Evolutionary conservation across 2,113 vertebrate genomes (phyloP).

Genomic region (Gallinago paraguaiae): DNA sequence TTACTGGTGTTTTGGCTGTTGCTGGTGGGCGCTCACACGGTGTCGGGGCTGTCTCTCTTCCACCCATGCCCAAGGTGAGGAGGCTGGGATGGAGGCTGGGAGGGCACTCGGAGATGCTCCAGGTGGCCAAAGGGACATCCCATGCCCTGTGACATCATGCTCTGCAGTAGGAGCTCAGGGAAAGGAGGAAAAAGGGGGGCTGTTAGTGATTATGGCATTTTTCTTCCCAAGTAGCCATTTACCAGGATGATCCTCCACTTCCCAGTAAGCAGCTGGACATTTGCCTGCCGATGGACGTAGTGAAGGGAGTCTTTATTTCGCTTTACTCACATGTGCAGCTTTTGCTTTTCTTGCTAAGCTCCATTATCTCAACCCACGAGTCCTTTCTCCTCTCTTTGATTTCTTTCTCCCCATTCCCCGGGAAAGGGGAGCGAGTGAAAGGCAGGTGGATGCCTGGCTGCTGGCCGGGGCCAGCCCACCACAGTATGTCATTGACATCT

Average conservation of each 20-base stretch:
- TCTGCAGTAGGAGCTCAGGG: neutral
- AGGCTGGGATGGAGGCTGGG: neutral
- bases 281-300: neutral
- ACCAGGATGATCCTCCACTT: neutral
- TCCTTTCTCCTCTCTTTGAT: neutral
- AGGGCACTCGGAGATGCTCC: neutral
- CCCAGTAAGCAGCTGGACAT: neutral
- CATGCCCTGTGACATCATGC: fast-evolving
- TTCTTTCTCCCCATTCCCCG: neutral
- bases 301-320: neutral
- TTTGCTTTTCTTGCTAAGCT: neutral
- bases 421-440: neutral
- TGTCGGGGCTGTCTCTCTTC: fast-evolving
- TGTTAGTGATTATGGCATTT: neutral
- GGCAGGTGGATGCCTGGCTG: neutral
- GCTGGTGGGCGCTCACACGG: fast-evolving
- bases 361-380: neutral
- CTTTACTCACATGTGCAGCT: neutral
- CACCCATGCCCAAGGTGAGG: neutral
- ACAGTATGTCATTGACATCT: too few relatives aligned
- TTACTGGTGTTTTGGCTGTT: neutral
- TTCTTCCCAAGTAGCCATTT: neutral
- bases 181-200: neutral
- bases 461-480: neutral
- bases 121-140: neutral